These are phyloP conservation scores for Dolomedes plantarius DNA, from an alignment of 2,888 invertebrate genomes.

Conservation along the genomic window DNA sequence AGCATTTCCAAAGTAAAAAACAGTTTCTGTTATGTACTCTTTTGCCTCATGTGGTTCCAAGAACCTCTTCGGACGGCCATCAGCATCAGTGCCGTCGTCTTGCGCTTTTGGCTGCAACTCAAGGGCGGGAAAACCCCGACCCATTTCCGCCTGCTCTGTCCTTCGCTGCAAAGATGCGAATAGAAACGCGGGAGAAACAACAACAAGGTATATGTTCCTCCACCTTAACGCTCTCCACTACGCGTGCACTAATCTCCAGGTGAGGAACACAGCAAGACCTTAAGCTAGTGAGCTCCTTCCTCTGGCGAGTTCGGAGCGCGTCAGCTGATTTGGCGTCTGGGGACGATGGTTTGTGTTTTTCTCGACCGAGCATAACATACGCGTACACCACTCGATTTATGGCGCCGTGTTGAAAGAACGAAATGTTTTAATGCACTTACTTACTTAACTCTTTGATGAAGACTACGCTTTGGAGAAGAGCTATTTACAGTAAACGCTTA, in stretches of 20 bases:
- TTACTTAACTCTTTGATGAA: too few species aligned
- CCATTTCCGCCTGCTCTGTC: conserved; percentile 34
- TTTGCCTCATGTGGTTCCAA: too few species aligned
- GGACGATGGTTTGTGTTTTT: too few species aligned
- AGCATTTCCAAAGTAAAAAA: too few species aligned
- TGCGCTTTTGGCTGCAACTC: conserved; percentile 50
- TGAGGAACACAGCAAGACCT: background rate
- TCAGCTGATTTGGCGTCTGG: too few species aligned
- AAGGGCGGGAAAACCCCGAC: conserved; percentile 67
- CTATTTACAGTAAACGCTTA: too few species aligned
- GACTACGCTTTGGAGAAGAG: too few species aligned
- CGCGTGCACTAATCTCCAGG: background rate
- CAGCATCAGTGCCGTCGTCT: conserved; percentile 13
- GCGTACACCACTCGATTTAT: too few species aligned
- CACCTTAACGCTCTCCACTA: background rate
- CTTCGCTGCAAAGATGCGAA: background rate
- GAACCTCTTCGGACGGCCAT: conserved; percentile 32
- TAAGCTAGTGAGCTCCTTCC: background rate
- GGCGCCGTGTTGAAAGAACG: too few species aligned
- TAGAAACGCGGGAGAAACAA: background rate
- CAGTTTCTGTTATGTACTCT: too few species aligned
- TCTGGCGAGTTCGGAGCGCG: background rate
- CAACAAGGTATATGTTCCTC: conserved; percentile 9
- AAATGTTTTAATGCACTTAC: too few species aligned
- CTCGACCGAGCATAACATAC: too few species aligned